phyloP scores from a whole-genome alignment of 1,140 invertebrate species.

The Lithobius niger region DNA sequence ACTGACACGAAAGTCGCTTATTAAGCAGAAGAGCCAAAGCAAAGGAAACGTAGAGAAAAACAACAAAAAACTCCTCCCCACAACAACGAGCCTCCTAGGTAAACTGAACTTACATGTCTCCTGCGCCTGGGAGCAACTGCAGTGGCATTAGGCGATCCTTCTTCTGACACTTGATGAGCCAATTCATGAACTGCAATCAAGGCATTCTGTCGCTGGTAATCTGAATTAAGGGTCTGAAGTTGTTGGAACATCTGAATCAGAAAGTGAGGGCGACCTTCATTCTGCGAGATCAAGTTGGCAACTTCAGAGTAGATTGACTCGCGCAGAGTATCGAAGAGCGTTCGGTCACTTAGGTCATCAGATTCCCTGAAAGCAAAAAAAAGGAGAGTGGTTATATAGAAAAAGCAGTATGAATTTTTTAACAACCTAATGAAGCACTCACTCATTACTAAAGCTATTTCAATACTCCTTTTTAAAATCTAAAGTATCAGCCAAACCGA shows the following conservation, averaged over 20 bases:
- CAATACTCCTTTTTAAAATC: too few relatives aligned
- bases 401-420: not conserved
- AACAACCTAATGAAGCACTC: not conserved
- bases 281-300: not conserved
- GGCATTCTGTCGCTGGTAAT: conserved; percentile 1
- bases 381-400: not conserved
- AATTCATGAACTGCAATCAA: not conserved
- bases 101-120: too few relatives aligned
- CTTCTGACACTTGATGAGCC: not conserved
- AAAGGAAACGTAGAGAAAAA: too few relatives aligned
- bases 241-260: conserved; percentile 1
- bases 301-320: conserved; percentile 6
- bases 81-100: too few relatives aligned
- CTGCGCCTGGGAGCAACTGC: too few relatives aligned
- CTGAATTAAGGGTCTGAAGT: not conserved
- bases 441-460: not conserved
- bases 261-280: not conserved
- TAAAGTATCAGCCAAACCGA: too few relatives aligned
- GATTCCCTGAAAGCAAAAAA: conserved; percentile 2
- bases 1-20: too few relatives aligned
- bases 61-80: too few relatives aligned
- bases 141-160: too few relatives aligned
- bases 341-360: not conserved
- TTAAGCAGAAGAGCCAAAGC: too few relatives aligned
- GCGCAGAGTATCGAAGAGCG: not conserved